These are phyloP conservation scores for Buathra laborator DNA, from an alignment of 2,888 invertebrate genomes.

Conservation along the genomic window DNA sequence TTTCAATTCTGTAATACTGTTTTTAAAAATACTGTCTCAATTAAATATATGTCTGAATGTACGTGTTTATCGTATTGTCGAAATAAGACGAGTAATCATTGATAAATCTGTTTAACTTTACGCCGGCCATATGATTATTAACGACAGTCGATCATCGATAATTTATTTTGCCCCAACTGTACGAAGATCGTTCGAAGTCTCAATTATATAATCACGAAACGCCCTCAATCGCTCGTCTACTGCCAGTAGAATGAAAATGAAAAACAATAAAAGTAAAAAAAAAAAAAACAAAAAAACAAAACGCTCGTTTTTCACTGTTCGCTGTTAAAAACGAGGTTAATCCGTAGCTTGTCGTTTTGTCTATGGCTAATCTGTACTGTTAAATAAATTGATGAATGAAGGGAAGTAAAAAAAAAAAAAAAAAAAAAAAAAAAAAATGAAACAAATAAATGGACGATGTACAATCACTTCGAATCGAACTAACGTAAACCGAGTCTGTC, in stretches of 20 bases:
- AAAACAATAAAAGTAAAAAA: slow-evolving; percentile 24
- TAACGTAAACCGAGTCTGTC: slow-evolving; percentile 57
- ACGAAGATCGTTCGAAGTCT: slow-evolving; percentile 12
- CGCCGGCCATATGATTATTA: slow-evolving; percentile 2
- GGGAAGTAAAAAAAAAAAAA: not conserved
- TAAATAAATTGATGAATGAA: slow-evolving; percentile 27
- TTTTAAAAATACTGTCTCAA: not conserved
- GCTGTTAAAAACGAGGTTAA: slow-evolving; percentile 38
- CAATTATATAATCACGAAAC: slow-evolving; percentile 13
- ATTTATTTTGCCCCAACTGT: slow-evolving; percentile 9
- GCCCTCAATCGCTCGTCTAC: slow-evolving; percentile 54
- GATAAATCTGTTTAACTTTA: not conserved
- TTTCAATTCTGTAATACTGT: not conserved
- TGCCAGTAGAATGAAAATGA: slow-evolving; percentile 66
- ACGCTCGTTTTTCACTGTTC: slow-evolving; percentile 38
- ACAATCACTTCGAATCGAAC: slow-evolving; percentile 71
- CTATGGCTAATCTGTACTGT: slow-evolving; percentile 47
- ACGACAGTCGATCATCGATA: slow-evolving; percentile 3
- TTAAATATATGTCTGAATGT: not conserved
- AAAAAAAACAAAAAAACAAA: slow-evolving; percentile 10
- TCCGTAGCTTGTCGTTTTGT: slow-evolving; percentile 50
- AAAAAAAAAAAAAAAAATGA: slow-evolving; percentile 31
- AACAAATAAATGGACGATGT: slow-evolving; percentile 64
- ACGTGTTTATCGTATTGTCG: slow-evolving; percentile 1
- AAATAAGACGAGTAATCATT: not conserved